These are phyloP conservation scores for Arothron firmamentum DNA, from an alignment of 2,113 vertebrate genomes.

Conservation along the genomic window DNA sequence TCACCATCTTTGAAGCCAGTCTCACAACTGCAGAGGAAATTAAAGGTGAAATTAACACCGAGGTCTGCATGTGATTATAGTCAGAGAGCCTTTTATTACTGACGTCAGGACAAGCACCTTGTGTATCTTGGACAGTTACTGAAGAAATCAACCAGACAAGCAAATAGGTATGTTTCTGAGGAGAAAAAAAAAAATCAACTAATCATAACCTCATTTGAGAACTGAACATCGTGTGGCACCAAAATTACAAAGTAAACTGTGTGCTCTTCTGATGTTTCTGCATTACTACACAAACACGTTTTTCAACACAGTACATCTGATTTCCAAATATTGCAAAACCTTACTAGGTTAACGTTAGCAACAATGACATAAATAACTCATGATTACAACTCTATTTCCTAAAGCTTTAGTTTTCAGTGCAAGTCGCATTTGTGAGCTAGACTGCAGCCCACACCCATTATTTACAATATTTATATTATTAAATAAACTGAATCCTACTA, in stretches of 20 bases:
- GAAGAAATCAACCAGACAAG: constrained; percentile 96
- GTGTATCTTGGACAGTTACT: constrained; percentile 92
- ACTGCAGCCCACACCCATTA: no score
- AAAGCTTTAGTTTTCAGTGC: no score
- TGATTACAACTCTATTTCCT: no score
- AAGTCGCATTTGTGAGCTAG: no score
- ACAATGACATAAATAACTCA: no score
- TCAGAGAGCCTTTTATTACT: not conserved
- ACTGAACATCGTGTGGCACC: no score
- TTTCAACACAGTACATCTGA: not conserved
- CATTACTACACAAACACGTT: not conserved
- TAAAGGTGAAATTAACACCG: not conserved
- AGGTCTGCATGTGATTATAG: not conserved
- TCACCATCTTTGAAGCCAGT: constrained; percentile 95
- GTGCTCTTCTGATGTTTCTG: no score
- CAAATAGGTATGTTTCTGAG: constrained; percentile 93
- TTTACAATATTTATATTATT: no score
- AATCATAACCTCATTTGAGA: not conserved
- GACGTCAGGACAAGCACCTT: constrained; percentile 74
- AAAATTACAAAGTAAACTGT: no score
- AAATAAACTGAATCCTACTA: no score
- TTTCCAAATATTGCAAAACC: not conserved
- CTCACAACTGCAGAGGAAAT: constrained; percentile 79
- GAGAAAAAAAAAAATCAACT: constrained; percentile 1
- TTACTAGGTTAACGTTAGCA: no score